These are phyloP conservation scores for Penelope pileata DNA, from an alignment of 2,113 vertebrate genomes.

Conservation along the genomic window DNA sequence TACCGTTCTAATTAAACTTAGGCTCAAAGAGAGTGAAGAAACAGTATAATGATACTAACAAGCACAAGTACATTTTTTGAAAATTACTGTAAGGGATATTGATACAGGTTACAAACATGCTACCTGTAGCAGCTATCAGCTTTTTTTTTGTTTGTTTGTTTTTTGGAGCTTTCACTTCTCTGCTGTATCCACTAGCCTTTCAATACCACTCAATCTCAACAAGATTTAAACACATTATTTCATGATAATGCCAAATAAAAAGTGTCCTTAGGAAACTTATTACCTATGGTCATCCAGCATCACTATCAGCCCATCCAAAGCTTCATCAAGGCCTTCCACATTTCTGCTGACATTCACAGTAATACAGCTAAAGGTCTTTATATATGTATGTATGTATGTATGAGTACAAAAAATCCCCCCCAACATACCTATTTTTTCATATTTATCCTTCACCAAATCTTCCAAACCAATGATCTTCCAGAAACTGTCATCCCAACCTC, in stretches of 20 bases:
- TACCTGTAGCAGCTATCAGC: not conserved
- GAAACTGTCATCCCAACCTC: slow-evolving; percentile 91
- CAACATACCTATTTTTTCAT: slow-evolving; percentile 88
- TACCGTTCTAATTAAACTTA: slow-evolving; percentile 71
- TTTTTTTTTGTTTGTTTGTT: not conserved
- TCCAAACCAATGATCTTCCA: slow-evolving; percentile 88
- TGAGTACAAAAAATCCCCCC: not conserved
- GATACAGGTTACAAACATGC: not conserved
- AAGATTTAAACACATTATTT: not conserved
- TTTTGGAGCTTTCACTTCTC: not conserved
- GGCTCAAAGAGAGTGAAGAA: not conserved
- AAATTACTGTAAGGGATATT: not conserved
- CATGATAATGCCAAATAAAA: not conserved
- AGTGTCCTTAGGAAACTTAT: not conserved
- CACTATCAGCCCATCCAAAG: not conserved
- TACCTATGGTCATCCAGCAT: not conserved
- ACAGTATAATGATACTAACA: slow-evolving; percentile 37
- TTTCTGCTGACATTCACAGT: not conserved
- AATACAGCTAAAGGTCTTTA: not conserved
- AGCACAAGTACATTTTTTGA: not conserved
- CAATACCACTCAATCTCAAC: too few relatives aligned
- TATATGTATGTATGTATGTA: not conserved
- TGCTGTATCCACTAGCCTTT: too few relatives aligned
- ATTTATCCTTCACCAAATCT: slow-evolving; percentile 86
- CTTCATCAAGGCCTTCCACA: not conserved